Conservation (phyloP, 2,797 vertebrate species). For the Typhlichthys subterraneus region DNA sequence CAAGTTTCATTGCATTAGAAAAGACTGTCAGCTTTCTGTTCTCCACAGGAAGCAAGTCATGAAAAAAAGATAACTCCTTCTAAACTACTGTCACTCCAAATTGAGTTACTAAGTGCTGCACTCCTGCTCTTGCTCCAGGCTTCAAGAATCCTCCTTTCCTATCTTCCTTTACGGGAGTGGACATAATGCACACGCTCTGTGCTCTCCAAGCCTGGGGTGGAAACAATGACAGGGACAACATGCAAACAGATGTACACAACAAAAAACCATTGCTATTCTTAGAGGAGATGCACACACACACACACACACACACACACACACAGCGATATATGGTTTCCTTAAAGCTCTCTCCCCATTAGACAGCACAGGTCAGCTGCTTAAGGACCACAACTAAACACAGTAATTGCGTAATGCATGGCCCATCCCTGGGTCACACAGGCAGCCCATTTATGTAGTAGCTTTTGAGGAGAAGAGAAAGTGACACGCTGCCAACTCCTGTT, state of each 20-base stretch:
- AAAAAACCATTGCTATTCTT: not conserved
- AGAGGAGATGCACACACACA: not conserved
- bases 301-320: conserved; percentile 14
- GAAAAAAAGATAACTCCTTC: conserved; percentile 14
- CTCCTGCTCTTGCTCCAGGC: conserved; percentile 51
- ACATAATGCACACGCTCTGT: conserved; percentile 64
- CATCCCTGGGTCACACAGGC: conserved; percentile 48
- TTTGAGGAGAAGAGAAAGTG: conserved; percentile 58
- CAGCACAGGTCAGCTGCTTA: conserved; percentile 72
- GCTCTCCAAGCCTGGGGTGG: conserved; percentile 53
- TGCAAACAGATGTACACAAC: not conserved
- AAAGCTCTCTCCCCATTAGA: conserved; percentile 68
- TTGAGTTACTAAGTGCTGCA: conserved; percentile 42
- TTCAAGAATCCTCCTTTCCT: conserved; percentile 44
- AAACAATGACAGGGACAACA: conserved; percentile 25
- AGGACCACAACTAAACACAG: conserved; percentile 62
- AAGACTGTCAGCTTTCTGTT: conserved; percentile 12
- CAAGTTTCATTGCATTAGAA: conserved; percentile 5
- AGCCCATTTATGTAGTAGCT: conserved; percentile 55
- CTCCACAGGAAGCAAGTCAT: conserved; percentile 2
- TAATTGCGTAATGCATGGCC: conserved; percentile 64
- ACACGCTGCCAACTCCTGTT: conserved; percentile 48
- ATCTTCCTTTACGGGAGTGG: conserved; percentile 55
- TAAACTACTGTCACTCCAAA: conserved; percentile 42
- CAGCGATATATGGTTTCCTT: conserved; percentile 61